phyloP scores from a whole-genome alignment of 2,113 vertebrate genomes.

The Corynorhinus townsendii region DNA sequence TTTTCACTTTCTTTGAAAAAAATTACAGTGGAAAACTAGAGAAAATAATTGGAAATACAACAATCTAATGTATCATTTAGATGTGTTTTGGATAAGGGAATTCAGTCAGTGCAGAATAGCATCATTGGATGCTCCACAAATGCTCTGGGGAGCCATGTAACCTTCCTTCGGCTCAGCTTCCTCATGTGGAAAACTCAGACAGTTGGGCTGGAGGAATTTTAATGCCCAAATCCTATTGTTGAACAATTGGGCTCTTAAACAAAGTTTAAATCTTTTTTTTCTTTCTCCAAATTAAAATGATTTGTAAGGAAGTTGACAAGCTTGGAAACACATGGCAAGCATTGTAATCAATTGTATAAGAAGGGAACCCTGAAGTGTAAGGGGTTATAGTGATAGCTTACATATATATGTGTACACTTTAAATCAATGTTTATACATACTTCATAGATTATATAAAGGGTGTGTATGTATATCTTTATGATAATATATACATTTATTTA shows the following conservation, averaged over 20 bases:
- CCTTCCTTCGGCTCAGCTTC: background rate
- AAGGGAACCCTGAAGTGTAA: background rate
- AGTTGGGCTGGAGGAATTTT: background rate
- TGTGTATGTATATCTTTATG: background rate
- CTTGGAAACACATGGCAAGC: background rate
- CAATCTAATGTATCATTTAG: background rate
- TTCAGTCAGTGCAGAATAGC: slow-evolving; percentile 8
- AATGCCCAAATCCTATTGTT: background rate
- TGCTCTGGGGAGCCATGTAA: background rate
- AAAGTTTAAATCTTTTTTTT: background rate
- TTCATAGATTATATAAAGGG: background rate
- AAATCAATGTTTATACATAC: background rate
- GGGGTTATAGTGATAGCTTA: background rate
- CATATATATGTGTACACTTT: background rate
- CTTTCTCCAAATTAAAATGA: background rate
- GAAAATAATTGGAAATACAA: slow-evolving; percentile 19
- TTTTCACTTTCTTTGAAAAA: background rate
- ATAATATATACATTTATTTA: slow-evolving; percentile 11
- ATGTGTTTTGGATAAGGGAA: background rate
- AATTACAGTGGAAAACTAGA: background rate
- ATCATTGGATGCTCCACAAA: background rate
- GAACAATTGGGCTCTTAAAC: background rate
- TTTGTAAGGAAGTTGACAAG: slow-evolving; percentile 9
- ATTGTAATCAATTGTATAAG: background rate
- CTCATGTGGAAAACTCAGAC: background rate